Evolutionary conservation across 2,888 invertebrate genomes (phyloP).

Genomic region (Aspidiotus destructor): DNA sequence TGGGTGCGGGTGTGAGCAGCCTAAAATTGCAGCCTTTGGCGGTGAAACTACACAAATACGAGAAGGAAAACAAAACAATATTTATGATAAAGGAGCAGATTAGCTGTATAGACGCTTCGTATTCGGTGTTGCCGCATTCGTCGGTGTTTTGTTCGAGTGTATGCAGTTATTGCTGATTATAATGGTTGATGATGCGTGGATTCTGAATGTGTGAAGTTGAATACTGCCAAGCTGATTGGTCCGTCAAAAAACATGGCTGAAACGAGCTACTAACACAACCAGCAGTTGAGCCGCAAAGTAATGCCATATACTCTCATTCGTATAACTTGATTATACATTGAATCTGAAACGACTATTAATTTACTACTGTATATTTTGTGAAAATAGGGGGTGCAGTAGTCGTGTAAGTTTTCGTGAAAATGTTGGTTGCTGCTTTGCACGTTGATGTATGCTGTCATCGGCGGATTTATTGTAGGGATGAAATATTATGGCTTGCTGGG

Average conservation of each 20-base stretch:
- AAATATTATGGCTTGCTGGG: too few species aligned
- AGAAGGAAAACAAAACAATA: neutral
- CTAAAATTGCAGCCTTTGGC: neutral
- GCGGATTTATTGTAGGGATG: too few species aligned
- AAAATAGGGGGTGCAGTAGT: conserved; percentile 1
- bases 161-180: neutral
- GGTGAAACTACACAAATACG: neutral
- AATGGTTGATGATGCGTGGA: neutral
- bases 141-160: neutral
- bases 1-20: neutral
- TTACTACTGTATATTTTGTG: neutral
- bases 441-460: too few species aligned
- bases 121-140: neutral
- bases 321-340: neutral
- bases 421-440: too few species aligned
- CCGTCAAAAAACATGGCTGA: neutral
- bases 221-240: neutral
- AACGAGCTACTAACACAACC: too few species aligned
- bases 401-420: too few species aligned
- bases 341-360: neutral
- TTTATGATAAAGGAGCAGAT: neutral
- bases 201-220: neutral
- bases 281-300: neutral
- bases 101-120: neutral
- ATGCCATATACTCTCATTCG: neutral